A percentile compares a stretch with the other conserved stretches of the same genome.
Evolutionary conservation across 2,113 vertebrate species (phyloP).

Genomic region (Engraulis encrasicolus): DNA sequence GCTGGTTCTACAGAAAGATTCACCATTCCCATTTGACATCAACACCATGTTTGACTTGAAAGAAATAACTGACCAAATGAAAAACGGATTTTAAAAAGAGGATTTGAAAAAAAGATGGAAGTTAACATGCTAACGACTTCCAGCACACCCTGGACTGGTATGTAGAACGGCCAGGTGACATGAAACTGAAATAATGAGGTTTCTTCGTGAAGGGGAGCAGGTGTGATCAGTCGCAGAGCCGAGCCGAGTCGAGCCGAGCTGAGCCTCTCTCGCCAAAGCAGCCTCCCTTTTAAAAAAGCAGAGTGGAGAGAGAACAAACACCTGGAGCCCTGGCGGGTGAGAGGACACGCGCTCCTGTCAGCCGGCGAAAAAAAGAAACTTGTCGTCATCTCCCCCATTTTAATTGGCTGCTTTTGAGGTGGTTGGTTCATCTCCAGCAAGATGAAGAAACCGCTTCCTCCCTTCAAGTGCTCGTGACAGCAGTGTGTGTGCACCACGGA

Average conservation of each 20-base stretch:
- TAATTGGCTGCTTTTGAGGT: constrained; percentile 62
- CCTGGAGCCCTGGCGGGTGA: constrained; percentile 46
- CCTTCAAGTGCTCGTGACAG: constrained; percentile 26
- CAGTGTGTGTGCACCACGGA: constrained; percentile 25
- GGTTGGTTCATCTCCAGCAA: constrained; percentile 34
- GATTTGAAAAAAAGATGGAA: neutral
- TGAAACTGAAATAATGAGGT: neutral
- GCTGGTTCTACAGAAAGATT: too few species aligned
- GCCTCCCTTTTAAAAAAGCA: constrained; percentile 30
- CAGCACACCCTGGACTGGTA: neutral
- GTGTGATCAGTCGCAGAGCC: neutral
- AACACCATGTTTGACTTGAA: too few species aligned
- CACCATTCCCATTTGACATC: too few species aligned
- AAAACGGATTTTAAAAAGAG: neutral
- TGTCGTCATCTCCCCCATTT: constrained; percentile 39
- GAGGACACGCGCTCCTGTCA: constrained; percentile 46
- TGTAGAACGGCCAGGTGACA: neutral
- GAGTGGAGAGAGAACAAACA: constrained; percentile 28
- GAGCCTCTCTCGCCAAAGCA: constrained; percentile 28
- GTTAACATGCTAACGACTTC: neutral
- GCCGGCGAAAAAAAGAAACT: constrained; percentile 24
- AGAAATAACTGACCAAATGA: neutral
- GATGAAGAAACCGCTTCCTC: constrained; percentile 49
- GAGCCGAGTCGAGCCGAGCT: too few species aligned
- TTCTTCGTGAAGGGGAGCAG: neutral